phyloP scores from a whole-genome alignment of 2,113 vertebrate species.

The Siniperca knerii region DNA sequence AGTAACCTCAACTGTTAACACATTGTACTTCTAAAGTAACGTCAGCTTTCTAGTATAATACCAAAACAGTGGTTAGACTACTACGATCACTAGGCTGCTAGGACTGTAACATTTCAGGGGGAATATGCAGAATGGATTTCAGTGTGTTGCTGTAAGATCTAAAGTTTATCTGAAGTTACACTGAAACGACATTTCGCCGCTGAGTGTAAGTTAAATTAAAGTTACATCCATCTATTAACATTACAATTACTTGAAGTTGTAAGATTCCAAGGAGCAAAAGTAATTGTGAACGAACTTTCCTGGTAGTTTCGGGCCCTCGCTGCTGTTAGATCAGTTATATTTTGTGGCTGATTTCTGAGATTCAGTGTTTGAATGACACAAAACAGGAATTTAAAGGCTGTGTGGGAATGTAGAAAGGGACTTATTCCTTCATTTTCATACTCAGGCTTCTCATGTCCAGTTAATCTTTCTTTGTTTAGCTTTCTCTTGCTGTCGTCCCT shows the following conservation, averaged over 20 bases:
- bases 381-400: not conserved
- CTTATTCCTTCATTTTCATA: not conserved
- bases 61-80: not conserved
- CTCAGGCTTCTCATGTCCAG: not conserved
- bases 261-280: not conserved
- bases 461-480: slow-evolving; percentile 9
- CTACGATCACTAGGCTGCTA: not conserved
- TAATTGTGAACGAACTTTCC: not conserved
- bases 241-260: not conserved
- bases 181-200: not conserved
- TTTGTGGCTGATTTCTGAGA: not conserved
- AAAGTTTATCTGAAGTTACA: not conserved
- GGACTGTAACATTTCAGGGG: not conserved
- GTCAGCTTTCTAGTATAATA: not conserved
- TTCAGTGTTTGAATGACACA: not conserved
- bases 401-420: not conserved
- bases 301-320: not conserved
- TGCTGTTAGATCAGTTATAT: not conserved
- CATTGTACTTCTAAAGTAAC: not conserved
- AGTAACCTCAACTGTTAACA: not conserved
- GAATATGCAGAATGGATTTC: not conserved
- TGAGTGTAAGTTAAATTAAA: not conserved
- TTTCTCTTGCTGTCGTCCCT: slow-evolving; percentile 2
- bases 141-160: not conserved
- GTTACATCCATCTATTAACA: not conserved